Evolutionary conservation across 2,113 vertebrate species (phyloP), one percentile per base, ranked within the genome.

Genomic region (Shinisaurus crocodilurus): DNA sequence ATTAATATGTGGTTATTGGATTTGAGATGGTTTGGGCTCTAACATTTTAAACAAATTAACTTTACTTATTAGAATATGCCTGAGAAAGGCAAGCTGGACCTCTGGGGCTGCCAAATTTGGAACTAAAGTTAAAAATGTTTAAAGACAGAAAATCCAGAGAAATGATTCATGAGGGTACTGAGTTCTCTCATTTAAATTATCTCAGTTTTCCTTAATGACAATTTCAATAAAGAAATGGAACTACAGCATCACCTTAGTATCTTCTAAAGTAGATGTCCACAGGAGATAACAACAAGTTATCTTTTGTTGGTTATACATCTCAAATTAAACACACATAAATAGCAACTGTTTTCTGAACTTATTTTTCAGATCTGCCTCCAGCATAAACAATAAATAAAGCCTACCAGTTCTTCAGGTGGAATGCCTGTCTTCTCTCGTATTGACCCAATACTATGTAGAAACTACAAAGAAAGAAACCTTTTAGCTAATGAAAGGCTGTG

Each of bases 341-440:
- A 12, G 6, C 85, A 54, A 72, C 0, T 3, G 10, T 16, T 87
- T 87, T 88, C 81, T 2, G 0, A 29, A 43, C 18, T 29, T 0
- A 0, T 0, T 1, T 18, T 88, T 32, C 1, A 50, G 70, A 67
- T 34, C 74, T 37, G 32, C 85, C 89, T 83, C 50, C 2, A 32
- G 34, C 13, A 40, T 23, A 88, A 84, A 81, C 2, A 32, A 27
- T 16, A 1, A 6, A 76, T 4, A 60, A 3, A 79, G 91, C 97
- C 95, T 94, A 99, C 99, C 98, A 93, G 97, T 93, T 99, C 99
- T 95, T 99, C 99, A 0, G 98, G 98, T 37, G 99, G 98, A 95
- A 99, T 67, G 72, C 96, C 98, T 0, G 95, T 97, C 90, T 96
- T 96, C 86, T 99, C 98, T 95, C 98, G 97, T 34, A 98, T 96